Base-by-base conservation (phyloP, 2,113 vertebrate genomes). In the Psilopsiagon aurifrons region DNA sequence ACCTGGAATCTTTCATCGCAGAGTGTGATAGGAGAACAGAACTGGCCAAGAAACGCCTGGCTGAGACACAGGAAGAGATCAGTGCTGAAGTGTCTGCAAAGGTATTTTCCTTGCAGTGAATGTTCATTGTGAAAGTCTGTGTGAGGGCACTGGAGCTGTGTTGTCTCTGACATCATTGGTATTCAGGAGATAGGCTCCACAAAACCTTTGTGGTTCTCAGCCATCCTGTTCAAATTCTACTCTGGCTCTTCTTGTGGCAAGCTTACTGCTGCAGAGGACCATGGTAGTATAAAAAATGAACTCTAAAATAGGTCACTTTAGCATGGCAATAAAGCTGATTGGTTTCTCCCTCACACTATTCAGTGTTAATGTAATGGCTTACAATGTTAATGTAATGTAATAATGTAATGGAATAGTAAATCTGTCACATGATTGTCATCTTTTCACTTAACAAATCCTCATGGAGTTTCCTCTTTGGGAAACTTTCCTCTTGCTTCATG, bases 61-160 rank as follows among this genome's bases (percentile, higher is more conserved):
- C 99, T 39, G 99, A 99, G 97, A 99, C 99, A 7, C 99, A 99
- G 94, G 99, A 99, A 55, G 99, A 99, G 97, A 99, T 99, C 96
- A 99, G 99, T 59, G 99, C 99, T 37, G 99, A 99, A 95, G 99
- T 99, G 35, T 99, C 99, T 67, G 99, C 99, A 60, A 99, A 99
- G 99, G 99, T 99, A 95, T 43, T 37, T 33, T 28, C 28, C 27
- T 95, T 69, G 54, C 60, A 1, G 11, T 60, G 25, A 59, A 51
- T 3, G 6, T 1, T 54, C 35, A 5, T n/a, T 83, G 35, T 88
- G 83, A n/a, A 44, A 63, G 71, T 13, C 44, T 80, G 2, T 0
- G 37, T 2, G 6, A 33, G n/a, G 51, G 43, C 67, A 6, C 46
- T 81, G 77, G 10, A 74, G 46, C 23, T 70, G 27, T 93, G 7